A percentile compares a stretch with the other conserved stretches of the same genome.
Evolutionary conservation across 37 sponge, comb jelly and placozoan genomes (phyloP).

Genomic region (Halichondria panicea): DNA sequence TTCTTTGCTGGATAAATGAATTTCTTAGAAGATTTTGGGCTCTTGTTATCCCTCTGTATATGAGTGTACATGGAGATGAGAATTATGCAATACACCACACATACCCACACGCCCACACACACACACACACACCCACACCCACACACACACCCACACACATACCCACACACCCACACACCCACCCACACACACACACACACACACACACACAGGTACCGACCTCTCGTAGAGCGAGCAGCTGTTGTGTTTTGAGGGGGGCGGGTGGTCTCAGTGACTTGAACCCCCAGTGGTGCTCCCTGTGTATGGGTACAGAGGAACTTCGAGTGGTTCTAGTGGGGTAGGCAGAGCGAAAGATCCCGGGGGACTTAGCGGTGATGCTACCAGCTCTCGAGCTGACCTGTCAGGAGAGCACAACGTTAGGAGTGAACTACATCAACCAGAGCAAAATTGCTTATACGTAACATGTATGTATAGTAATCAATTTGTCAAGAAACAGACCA

Average conservation of each 20-base stretch:
- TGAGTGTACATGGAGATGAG: background rate
- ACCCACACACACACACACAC: no score
- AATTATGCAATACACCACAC: no score
- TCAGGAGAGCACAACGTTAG: no score
- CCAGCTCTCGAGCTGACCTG: background rate
- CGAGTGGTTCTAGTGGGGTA: slow-evolving; percentile 38
- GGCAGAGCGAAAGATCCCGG: slow-evolving; percentile 3
- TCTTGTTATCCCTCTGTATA: slow-evolving; percentile 30
- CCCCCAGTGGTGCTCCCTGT: slow-evolving; percentile 83
- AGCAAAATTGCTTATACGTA: no score
- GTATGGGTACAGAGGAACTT: slow-evolving; percentile 42
- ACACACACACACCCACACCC: no score
- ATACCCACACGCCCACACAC: no score
- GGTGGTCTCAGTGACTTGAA: slow-evolving; percentile 77
- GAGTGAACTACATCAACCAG: no score
- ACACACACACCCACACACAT: no score
- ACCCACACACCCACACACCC: no score
- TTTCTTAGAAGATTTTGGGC: slow-evolving; percentile 60
- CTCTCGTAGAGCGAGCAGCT: slow-evolving; percentile 68
- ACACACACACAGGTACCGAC: slow-evolving; percentile 14
- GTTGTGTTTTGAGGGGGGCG: slow-evolving; percentile 65
- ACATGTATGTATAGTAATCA: no score
- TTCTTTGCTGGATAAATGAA: slow-evolving; percentile 52
- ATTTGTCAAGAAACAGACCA: no score
- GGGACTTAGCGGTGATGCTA: no score